Conservation (phyloP, 2,797 vertebrate species). For the Pseudomugil gertrudae region DNA sequence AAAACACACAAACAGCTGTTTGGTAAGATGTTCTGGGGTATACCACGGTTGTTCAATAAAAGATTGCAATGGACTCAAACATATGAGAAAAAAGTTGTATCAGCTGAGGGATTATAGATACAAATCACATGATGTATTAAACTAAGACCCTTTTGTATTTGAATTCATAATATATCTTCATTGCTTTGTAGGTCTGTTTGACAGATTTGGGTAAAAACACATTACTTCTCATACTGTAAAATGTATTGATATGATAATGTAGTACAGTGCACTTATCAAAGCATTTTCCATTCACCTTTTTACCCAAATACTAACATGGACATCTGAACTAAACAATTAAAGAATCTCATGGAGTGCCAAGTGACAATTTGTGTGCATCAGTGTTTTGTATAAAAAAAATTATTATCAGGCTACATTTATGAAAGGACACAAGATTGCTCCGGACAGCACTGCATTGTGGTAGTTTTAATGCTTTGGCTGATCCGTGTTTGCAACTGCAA, state of each 20-base stretch:
- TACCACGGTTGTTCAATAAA: slow-evolving; percentile 44
- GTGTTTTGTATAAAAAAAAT: background rate
- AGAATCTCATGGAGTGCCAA: too few relatives aligned
- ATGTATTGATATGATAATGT: background rate
- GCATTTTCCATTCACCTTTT: too few relatives aligned
- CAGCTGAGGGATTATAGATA: slow-evolving; percentile 15
- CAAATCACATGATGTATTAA: slow-evolving; percentile 32
- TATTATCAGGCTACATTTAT: too few relatives aligned
- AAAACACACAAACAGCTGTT: slow-evolving; percentile 45
- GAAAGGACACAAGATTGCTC: background rate
- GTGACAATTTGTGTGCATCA: too few relatives aligned
- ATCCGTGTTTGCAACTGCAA: background rate
- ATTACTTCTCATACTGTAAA: slow-evolving; percentile 2
- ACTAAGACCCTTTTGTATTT: slow-evolving; percentile 6
- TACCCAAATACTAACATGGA: too few relatives aligned
- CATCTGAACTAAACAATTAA: too few relatives aligned
- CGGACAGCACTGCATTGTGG: background rate
- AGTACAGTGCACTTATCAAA: too few relatives aligned
- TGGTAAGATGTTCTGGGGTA: slow-evolving; percentile 21
- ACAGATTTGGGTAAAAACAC: slow-evolving; percentile 7
- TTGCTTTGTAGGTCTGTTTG: slow-evolving; percentile 1
- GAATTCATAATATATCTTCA: background rate
- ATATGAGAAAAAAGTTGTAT: background rate
- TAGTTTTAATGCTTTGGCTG: background rate
- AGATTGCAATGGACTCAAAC: slow-evolving; percentile 24